These are phyloP conservation scores for Hypanus sabinus DNA, from an alignment of 2,113 vertebrate genomes.

Conservation along the genomic window DNA sequence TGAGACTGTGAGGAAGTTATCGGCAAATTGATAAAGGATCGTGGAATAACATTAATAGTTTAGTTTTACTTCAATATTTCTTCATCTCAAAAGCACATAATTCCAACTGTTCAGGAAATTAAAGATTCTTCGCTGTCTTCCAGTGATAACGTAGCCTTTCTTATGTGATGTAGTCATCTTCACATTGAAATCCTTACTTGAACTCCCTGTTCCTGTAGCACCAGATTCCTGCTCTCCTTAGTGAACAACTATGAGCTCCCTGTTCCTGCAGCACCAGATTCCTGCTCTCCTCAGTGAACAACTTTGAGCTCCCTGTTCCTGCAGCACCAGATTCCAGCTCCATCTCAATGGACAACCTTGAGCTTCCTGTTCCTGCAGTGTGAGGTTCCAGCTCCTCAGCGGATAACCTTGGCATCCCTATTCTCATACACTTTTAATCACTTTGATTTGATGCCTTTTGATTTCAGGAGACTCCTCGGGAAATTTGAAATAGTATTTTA, in stretches of 20 bases:
- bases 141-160: neutral
- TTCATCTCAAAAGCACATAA: neutral
- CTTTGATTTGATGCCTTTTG: neutral
- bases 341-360: neutral
- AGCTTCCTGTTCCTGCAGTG: neutral
- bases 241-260: neutral
- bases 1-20: neutral
- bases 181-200: neutral
- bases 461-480: neutral
- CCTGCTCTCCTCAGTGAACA: too few relatives aligned
- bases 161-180: neutral
- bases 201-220: neutral
- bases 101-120: neutral
- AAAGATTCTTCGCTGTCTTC: neutral
- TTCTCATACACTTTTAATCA: neutral
- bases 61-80: neutral
- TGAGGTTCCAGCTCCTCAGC: neutral
- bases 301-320: neutral
- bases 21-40: neutral
- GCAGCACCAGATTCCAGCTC: neutral
- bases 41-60: neutral
- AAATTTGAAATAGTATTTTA: neutral
- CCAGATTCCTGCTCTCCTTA: neutral
- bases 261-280: neutral
- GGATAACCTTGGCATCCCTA: neutral